Percentiles rank a stretch among this genome's conserved stretches.
Conservation (phyloP, 2,113 vertebrate species). For the Chrysemys picta region DNA sequence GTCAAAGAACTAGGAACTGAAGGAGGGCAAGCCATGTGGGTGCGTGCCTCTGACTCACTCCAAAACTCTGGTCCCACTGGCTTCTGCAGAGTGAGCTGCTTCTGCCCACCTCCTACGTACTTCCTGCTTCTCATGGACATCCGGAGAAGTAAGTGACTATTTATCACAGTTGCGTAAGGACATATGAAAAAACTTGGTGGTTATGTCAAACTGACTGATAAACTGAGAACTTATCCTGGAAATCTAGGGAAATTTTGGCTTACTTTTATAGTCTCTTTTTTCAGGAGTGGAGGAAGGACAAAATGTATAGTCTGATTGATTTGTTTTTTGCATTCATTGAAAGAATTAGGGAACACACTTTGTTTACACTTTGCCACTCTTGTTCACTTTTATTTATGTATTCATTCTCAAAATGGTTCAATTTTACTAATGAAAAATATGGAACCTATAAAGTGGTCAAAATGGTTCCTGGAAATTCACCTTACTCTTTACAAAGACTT, state of each 20-base stretch:
- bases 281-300: too few species aligned
- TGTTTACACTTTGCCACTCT: neutral
- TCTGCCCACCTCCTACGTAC: neutral
- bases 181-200: neutral
- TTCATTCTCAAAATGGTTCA: neutral
- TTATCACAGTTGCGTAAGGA: neutral
- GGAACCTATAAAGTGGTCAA: neutral
- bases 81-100: neutral
- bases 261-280: neutral
- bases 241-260: neutral
- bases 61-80: neutral
- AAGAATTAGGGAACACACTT: neutral
- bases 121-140: neutral
- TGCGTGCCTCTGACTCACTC: neutral
- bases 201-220: neutral
- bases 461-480: neutral
- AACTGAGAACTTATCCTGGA: neutral
- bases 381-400: neutral
- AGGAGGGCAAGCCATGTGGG: neutral
- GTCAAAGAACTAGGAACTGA: neutral
- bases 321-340: neutral
- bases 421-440: neutral
- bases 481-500: neutral
- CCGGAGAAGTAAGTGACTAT: neutral
- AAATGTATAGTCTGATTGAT: neutral